phyloP scores from a whole-genome alignment of 1,140 invertebrate species.

The Triops cancriformis region DNA sequence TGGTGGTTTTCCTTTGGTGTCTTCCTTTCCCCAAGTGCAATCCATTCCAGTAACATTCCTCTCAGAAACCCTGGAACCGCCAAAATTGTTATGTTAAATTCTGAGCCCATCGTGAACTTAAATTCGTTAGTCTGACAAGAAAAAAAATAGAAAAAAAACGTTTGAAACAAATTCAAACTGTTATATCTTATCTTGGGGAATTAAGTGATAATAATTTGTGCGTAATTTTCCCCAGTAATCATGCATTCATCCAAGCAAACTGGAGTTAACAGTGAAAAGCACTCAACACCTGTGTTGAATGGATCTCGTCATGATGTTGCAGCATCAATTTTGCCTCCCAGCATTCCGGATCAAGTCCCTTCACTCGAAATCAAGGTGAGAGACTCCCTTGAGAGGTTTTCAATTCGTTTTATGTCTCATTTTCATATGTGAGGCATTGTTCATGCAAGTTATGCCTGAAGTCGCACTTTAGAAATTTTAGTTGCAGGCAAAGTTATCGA shows the following conservation, averaged over 20 bases:
- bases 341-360: background rate
- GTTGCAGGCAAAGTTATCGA: too few relatives aligned
- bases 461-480: too few relatives aligned
- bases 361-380: background rate
- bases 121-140: too few relatives aligned
- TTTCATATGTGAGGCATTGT: too few relatives aligned
- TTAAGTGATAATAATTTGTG: background rate
- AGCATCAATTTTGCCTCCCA: constrained; percentile 9
- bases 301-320: background rate
- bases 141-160: too few relatives aligned
- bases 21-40: background rate
- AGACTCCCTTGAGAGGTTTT: too few relatives aligned
- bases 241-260: background rate
- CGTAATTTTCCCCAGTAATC: background rate
- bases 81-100: too few relatives aligned
- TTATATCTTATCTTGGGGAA: background rate
- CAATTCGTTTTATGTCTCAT: too few relatives aligned
- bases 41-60: background rate
- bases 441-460: too few relatives aligned
- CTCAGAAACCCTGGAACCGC: background rate
- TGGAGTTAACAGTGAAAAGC: background rate
- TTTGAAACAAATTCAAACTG: background rate
- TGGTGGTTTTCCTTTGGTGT: background rate
- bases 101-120: too few relatives aligned
- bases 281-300: background rate